A percentile compares a stretch with the other conserved stretches of the same genome.
Evolutionary conservation across 1,140 invertebrate genomes (phyloP).

Genomic region (Aphidius ervi): DNA sequence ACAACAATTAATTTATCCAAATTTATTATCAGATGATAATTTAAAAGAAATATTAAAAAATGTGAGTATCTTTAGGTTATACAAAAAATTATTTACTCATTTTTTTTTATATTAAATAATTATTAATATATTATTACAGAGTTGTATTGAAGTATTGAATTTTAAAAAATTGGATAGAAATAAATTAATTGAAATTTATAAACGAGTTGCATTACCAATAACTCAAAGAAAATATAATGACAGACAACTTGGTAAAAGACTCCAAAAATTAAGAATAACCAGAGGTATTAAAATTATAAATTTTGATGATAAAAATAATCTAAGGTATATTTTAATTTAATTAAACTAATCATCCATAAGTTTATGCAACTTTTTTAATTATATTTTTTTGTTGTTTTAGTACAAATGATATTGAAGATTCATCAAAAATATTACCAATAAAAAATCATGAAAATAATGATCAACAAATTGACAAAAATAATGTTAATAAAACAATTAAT

Average conservation of each 20-base stretch:
- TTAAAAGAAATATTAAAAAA: constrained; percentile 33
- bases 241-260: constrained; percentile 23
- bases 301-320: constrained; percentile 11
- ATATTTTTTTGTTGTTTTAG: background rate
- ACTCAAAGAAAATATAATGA: constrained; percentile 31
- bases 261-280: constrained; percentile 20
- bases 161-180: constrained; percentile 27
- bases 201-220: constrained; percentile 34
- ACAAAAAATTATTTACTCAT: constrained; percentile 10
- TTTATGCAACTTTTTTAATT: constrained; percentile 10
- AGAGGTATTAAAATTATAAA: constrained; percentile 10
- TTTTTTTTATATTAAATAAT: constrained; percentile 10
- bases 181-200: constrained; percentile 37
- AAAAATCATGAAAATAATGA: no score
- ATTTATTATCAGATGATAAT: constrained; percentile 33
- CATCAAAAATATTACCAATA: no score
- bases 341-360: constrained; percentile 1
- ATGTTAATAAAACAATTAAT: no score
- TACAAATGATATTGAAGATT: no score
- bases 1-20: constrained; percentile 30
- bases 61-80: constrained; percentile 29
- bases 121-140: constrained; percentile 28
- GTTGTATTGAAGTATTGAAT: constrained; percentile 32
- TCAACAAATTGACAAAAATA: no score
- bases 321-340: constrained; percentile 14